Base-by-base conservation (phyloP, 2,113 vertebrate genomes). In the Lasiurus cinereus region DNA sequence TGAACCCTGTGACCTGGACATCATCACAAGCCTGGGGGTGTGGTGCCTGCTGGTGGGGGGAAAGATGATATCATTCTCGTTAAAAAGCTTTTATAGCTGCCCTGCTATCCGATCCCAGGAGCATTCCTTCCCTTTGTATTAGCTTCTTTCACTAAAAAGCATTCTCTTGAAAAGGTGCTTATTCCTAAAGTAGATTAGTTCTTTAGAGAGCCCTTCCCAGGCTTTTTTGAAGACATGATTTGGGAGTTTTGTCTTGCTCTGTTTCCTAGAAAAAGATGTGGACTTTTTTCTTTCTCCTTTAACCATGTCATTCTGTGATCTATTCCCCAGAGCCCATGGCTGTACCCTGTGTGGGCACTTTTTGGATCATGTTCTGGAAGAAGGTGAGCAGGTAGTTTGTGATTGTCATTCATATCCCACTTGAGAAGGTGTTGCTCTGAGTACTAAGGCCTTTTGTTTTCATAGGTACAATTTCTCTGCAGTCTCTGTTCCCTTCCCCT, bases 31-130 rank as follows among this genome's bases (percentile, higher is more conserved):
- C 73, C n/a, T 50, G 33, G 96, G 96, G 97, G 96, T 72, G 62
- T 96, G 94, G 95, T 95, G 89, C 82, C 94, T 96, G 52, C 83
- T 92, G 96, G 86, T 94, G 93, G 79, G 59, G 94, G 93, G 96
- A 97, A 97, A 97, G 93, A 94, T 96, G 97, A 93, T 79, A 92
- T 24, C 92, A 67, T 88, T 96, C 97, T 78, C 92, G 88, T 85
- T 82, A 36, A 82, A 59, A 79, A 33, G 74, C 73, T 96, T 48
- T 87, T 96, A 82, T 94, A 90, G 91, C 78, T 83, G 93, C 96
- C 96, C 97, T 96, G 24, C 24, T 56, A 83, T 96, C 33, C 0
- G 15, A 36, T 93, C 92, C 87, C n/a, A 84, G 74, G 62, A 77
- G 33, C 33, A 12, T 56, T 86, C 90, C 59, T 83, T 89, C 8